Conservation (phyloP, 2,888 invertebrate genomes). For the Watsonalla cultraria region DNA sequence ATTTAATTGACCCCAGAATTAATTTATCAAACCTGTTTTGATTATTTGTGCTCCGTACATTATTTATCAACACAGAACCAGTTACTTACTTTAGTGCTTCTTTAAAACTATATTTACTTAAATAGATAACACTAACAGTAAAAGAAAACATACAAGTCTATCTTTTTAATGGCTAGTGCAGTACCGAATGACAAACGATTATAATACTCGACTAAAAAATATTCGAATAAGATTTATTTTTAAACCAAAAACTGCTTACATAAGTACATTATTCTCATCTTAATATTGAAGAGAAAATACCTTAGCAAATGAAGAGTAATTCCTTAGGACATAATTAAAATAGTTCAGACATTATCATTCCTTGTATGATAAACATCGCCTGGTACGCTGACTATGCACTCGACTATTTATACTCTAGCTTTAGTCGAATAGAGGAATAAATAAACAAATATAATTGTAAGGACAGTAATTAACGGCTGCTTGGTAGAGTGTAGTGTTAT, state of each 20-base stretch:
- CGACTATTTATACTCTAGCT: background rate
- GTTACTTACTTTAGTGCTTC: too few relatives aligned
- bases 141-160: too few relatives aligned
- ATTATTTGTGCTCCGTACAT: conserved; percentile 14
- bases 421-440: conserved; percentile 12
- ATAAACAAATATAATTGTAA: conserved; percentile 22
- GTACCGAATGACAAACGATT: too few relatives aligned
- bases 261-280: background rate
- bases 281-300: background rate
- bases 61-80: conserved; percentile 7
- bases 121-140: too few relatives aligned
- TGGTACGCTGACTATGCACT: background rate
- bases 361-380: background rate
- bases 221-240: too few relatives aligned
- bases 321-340: background rate
- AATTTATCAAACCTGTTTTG: conserved; percentile 13
- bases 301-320: background rate
- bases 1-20: conserved; percentile 12
- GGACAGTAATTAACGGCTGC: conserved; percentile 18
- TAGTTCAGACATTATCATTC: background rate
- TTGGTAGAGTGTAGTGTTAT: conserved; percentile 16
- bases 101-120: too few relatives aligned
- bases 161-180: too few relatives aligned
- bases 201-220: too few relatives aligned
- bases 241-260: background rate